Conservation (phyloP, 1,140 invertebrate genomes). For the Bombyx mori region DNA sequence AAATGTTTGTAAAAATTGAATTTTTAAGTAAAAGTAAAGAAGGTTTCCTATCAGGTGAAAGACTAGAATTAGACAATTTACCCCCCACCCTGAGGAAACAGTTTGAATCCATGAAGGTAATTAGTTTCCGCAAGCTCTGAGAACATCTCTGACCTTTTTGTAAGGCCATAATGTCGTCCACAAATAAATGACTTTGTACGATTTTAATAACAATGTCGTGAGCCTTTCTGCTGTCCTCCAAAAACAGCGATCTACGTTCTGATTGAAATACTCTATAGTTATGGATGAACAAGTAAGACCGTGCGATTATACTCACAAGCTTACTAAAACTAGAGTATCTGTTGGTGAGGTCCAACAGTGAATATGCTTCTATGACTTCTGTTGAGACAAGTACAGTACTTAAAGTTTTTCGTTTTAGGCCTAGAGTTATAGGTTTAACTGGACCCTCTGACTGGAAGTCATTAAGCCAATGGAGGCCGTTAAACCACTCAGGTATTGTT, state of each 20-base stretch:
- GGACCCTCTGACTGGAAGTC: neutral
- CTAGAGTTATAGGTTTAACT: neutral
- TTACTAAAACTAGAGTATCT: neutral
- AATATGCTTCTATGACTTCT: too few relatives aligned
- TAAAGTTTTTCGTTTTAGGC: neutral
- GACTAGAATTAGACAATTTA: constrained; percentile 11
- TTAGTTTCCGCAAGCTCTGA: constrained; percentile 9
- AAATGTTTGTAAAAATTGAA: constrained; percentile 13
- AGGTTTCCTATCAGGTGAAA: constrained; percentile 16
- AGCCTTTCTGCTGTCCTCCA: constrained; percentile 1
- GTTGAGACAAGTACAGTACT: neutral
- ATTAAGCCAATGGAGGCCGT: neutral
- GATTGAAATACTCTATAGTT: neutral
- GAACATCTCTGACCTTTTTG: neutral
- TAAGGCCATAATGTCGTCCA: neutral
- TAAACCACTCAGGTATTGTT: neutral
- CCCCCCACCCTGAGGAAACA: constrained; percentile 25
- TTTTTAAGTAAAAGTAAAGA: constrained; percentile 19
- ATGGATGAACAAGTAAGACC: too few relatives aligned
- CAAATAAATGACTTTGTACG: neutral
- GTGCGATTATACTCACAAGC: neutral
- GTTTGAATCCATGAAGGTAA: constrained; percentile 11
- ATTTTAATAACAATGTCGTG: constrained; percentile 6
- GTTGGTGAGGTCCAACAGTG: neutral
- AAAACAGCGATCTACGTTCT: neutral